Evolutionary conservation across 2,888 invertebrate species (phyloP), one percentile per base, ranked within the genome.

Genomic region (Trisateles emortualis): DNA sequence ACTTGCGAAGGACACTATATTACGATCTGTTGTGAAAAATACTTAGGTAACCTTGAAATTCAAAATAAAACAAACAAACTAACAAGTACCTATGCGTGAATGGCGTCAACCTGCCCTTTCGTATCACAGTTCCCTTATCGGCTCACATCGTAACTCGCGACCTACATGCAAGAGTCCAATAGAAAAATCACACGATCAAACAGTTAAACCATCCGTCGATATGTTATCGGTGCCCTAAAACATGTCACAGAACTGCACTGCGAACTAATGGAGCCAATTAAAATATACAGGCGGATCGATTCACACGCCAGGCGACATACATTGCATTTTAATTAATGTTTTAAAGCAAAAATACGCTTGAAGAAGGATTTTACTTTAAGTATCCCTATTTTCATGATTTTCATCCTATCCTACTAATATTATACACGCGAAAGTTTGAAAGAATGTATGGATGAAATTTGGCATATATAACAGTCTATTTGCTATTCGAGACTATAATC

Each of bases 171-270:
- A 63, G 73, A 74, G 78, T 59, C 82, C 83, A 84, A 85, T 85
- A 83, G 55, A 87, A 88, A 88, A 90, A 87, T 86, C 85, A 84
- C 84, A 85, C 86, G 84, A 86, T 84, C 75, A 76, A 69, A 69
- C 75, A 73, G 83, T 79, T 84, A 86, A 85, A 83, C 80, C 79
- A 84, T 86, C 85, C 80, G 70, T 62, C 78, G 86, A 87, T 87
- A 86, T 46, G 79, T 78, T 85, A 84, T 85, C 84, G 73, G 55
- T 57, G 63, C 67, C 63, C 70, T 78, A 74, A 72, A 77, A 68
- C 67, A 59, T 74, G 68, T 53, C 57, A 57, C 72, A 72, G 78
- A 73, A 76, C 64, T 72, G 64, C 68, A 65, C 40, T 44, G 56
- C 50, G 22, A 54, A 57, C 42, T 48, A 40, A 42, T 53, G 40